Conservation (phyloP, 2,113 vertebrate species). For the Ceyx melanurus region DNA sequence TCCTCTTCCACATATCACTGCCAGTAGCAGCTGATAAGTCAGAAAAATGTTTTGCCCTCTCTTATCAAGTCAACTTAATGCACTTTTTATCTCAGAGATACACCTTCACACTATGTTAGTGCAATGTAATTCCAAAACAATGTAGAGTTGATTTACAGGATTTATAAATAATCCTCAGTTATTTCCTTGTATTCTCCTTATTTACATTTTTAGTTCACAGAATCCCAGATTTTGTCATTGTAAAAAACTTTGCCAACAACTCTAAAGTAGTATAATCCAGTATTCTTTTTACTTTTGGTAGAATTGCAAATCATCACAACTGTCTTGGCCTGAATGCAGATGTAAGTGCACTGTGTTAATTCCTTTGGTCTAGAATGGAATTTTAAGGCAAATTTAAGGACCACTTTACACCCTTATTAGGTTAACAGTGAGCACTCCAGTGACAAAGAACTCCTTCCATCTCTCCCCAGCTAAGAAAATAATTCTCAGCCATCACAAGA, state of each 20-base stretch:
- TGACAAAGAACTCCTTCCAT: not conserved
- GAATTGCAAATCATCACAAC: not conserved
- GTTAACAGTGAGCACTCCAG: not conserved
- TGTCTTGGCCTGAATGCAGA: not conserved
- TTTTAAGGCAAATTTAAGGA: not conserved
- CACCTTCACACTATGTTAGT: not conserved
- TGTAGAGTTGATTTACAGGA: not conserved
- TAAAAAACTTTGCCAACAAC: not conserved
- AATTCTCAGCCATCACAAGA: not conserved
- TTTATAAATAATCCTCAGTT: not conserved
- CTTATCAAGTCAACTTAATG: not conserved
- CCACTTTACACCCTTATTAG: fast-evolving
- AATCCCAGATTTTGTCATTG: not conserved
- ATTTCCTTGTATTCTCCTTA: not conserved
- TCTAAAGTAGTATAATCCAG: not conserved
- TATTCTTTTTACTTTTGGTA: not conserved
- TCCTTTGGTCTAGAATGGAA: not conserved
- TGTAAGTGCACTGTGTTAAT: not conserved
- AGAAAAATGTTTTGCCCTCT: not conserved
- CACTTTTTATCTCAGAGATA: not conserved
- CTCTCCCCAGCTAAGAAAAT: not conserved
- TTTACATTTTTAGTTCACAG: not conserved
- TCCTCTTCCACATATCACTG: not conserved
- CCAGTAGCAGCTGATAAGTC: not conserved
- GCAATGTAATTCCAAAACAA: not conserved